These are phyloP conservation scores for Prunella fulvescens DNA, from an alignment of 2,113 vertebrate genomes.

Conservation along the genomic window DNA sequence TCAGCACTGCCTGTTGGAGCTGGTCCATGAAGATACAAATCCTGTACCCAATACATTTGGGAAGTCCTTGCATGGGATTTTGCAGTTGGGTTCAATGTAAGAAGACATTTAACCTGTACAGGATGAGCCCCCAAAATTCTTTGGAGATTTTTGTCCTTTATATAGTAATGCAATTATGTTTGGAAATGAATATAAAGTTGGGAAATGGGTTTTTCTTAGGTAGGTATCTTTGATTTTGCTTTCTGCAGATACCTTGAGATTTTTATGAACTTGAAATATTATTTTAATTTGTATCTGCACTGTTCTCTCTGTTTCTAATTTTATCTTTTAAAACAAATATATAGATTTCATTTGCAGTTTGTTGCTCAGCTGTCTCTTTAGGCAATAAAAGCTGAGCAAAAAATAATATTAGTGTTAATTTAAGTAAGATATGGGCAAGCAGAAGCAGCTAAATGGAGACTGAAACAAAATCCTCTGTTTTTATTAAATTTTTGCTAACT, in stretches of 20 bases:
- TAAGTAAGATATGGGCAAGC: not conserved
- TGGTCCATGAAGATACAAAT: not conserved
- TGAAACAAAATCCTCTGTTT: not conserved
- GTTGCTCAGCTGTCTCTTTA: not conserved
- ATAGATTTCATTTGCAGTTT: conserved; percentile 13
- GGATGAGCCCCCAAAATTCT: not conserved
- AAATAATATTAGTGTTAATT: not conserved
- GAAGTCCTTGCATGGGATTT: not conserved
- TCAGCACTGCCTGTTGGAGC: not conserved
- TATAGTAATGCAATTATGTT: not conserved
- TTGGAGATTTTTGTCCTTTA: not conserved
- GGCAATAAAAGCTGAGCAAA: not conserved
- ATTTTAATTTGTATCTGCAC: not conserved
- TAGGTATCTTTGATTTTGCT: not conserved
- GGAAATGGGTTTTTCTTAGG: not conserved
- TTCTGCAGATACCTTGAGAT: not conserved
- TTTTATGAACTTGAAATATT: not conserved
- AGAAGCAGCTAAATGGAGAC: not conserved
- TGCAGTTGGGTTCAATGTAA: not conserved
- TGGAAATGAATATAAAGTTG: not conserved
- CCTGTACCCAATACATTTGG: not conserved
- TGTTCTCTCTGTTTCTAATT: not conserved
- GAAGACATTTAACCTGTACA: not conserved
- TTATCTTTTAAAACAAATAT: not conserved
- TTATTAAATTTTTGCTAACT: not conserved